A percentile compares a stretch with the other conserved stretches of the same genome.
Conservation (phyloP, 1,140 invertebrate species). For the Akabosia matsudoensis region DNA sequence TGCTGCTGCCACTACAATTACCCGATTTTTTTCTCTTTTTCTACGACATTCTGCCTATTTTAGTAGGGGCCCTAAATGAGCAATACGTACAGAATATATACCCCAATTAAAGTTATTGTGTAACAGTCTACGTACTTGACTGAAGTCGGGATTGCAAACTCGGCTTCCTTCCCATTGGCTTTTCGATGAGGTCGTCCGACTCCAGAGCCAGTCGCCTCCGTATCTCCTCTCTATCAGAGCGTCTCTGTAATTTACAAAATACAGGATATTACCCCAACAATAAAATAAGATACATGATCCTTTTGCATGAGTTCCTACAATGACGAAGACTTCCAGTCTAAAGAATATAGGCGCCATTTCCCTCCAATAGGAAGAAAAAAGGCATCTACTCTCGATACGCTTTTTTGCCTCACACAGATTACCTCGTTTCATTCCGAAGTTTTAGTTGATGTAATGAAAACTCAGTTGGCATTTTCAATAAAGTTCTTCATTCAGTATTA, state of each 20-base stretch:
- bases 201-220: conserved; percentile 82
- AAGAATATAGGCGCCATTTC: no score
- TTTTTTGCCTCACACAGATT: background rate
- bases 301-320: no score
- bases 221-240: conserved; percentile 89
- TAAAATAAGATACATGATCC: conserved; percentile 1
- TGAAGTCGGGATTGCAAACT: conserved; percentile 81
- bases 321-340: no score
- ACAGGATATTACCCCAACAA: conserved; percentile 46
- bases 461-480: conserved; percentile 11
- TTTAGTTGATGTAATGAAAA: no score
- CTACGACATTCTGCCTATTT: no score
- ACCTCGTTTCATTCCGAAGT: no score
- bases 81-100: background rate
- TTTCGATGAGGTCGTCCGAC: conserved; percentile 71
- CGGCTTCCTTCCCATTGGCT: conserved; percentile 69
- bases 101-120: background rate
- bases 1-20: background rate
- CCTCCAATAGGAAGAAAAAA: no score
- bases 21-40: no score
- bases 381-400: no score
- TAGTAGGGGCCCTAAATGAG: background rate
- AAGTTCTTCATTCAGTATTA: no score
- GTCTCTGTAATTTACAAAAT: conserved; percentile 61
- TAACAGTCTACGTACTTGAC: conserved; percentile 68